Percentiles rank a stretch among this genome's conserved stretches.
Evolutionary conservation across 2,888 invertebrate genomes (phyloP).

Genomic region (Rhaphigaster nebulosa): DNA sequence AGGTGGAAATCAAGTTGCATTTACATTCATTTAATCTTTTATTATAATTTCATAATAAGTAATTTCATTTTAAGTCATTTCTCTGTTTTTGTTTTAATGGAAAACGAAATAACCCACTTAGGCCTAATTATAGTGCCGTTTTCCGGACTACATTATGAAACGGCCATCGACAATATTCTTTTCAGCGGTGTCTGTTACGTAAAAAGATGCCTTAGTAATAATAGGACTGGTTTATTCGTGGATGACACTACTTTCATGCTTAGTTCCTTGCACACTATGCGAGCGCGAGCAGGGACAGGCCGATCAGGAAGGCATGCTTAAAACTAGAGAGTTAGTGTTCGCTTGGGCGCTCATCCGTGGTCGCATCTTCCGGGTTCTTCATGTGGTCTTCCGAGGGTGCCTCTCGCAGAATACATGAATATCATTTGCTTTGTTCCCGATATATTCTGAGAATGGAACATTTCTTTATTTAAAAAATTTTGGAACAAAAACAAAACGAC

Average conservation of each 20-base stretch:
- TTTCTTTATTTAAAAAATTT: not conserved
- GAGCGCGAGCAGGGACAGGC: not conserved
- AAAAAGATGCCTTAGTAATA: not conserved
- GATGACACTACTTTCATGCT: not conserved
- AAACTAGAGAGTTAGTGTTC: not conserved
- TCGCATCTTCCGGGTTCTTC: conserved; percentile 28
- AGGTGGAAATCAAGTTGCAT: too few relatives aligned
- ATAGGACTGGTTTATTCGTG: not conserved
- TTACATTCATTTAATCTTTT: too few relatives aligned
- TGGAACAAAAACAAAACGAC: not conserved
- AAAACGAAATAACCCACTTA: not conserved
- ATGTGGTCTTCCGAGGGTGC: not conserved
- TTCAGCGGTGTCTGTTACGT: not conserved
- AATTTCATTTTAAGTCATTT: too few relatives aligned
- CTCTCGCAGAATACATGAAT: not conserved
- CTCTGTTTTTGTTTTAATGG: too few relatives aligned
- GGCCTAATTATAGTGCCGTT: not conserved
- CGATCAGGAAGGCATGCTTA: not conserved
- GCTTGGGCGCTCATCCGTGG: conserved; percentile 13
- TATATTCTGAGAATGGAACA: not conserved
- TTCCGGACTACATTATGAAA: not conserved
- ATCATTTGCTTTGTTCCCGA: not conserved
- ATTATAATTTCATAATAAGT: too few relatives aligned
- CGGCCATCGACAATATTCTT: not conserved
- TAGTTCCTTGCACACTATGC: not conserved